These are phyloP conservation scores for Tetanocera ferruginea DNA, from an alignment of 2,888 invertebrate genomes.

Conservation along the genomic window DNA sequence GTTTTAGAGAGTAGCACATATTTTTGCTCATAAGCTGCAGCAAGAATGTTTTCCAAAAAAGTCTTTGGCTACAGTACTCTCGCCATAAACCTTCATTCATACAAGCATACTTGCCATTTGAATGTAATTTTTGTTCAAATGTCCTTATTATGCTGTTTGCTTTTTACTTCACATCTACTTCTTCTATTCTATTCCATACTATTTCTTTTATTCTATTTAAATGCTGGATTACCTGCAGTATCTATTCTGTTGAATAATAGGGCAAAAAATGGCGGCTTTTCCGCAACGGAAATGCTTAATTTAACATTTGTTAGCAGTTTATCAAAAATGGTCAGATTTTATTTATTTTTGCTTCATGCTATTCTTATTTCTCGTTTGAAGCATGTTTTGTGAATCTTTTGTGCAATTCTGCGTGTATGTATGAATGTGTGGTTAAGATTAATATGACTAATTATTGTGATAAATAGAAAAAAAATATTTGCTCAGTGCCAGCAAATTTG, in stretches of 20 bases:
- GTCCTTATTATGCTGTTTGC: conserved; percentile 20
- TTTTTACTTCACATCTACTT: not conserved
- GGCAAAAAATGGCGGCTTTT: conserved; percentile 5
- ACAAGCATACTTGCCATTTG: conserved; percentile 14
- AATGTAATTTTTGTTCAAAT: conserved; percentile 10
- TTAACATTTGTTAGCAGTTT: conserved; percentile 34
- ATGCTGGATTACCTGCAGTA: conserved; percentile 41
- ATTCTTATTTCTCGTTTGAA: not conserved
- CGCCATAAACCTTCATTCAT: not conserved
- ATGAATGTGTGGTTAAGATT: not conserved
- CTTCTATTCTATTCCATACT: not conserved
- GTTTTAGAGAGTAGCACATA: not conserved
- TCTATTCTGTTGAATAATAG: conserved; percentile 32
- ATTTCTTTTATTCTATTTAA: conserved; percentile 17
- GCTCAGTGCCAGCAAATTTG: no score
- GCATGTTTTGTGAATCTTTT: conserved; percentile 2
- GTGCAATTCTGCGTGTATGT: not conserved
- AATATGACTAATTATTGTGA: no score
- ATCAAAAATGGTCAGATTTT: conserved; percentile 32
- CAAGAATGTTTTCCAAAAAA: conserved; percentile 11
- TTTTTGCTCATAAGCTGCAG: conserved; percentile 24
- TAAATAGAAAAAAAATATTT: no score
- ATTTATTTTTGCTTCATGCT: conserved; percentile 17
- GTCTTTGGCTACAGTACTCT: not conserved
- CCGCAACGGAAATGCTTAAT: conserved; percentile 32